Evolutionary conservation across 2,797 vertebrate genomes (phyloP).

Genomic region (Clarias pachynema): DNA sequence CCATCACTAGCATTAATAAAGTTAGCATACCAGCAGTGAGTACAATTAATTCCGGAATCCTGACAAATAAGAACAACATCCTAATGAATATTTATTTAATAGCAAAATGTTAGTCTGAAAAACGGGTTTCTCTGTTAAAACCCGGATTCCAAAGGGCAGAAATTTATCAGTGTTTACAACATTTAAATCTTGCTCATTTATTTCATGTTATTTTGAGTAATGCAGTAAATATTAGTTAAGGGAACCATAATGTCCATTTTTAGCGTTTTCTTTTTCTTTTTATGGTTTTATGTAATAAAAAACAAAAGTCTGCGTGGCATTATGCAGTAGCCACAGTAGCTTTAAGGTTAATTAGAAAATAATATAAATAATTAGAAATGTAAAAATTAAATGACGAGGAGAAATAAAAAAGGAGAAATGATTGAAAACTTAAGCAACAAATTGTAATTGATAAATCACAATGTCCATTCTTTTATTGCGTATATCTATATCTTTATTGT

Average conservation of each 20-base stretch:
- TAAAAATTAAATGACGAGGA: background rate
- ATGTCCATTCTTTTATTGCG: background rate
- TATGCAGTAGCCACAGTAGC: background rate
- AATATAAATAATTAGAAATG: background rate
- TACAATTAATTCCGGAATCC: background rate
- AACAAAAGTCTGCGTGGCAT: background rate
- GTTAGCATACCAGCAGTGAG: background rate
- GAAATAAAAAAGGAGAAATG: background rate
- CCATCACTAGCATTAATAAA: background rate
- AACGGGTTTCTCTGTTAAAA: background rate
- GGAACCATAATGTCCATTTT: background rate
- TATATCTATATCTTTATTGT: background rate
- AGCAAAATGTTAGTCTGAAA: background rate
- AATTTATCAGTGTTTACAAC: background rate
- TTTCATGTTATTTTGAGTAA: background rate
- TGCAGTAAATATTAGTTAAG: no score
- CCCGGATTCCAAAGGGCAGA: background rate
- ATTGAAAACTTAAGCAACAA: background rate
- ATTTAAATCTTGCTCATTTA: background rate
- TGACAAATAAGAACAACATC: background rate
- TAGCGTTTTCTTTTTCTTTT: background rate
- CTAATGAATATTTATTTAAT: background rate
- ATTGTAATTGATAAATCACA: background rate
- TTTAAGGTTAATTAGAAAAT: background rate
- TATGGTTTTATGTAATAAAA: background rate